phyloP scores from a whole-genome alignment of 2,888 invertebrate genomes.

The Scaptomyza tumidula region DNA sequence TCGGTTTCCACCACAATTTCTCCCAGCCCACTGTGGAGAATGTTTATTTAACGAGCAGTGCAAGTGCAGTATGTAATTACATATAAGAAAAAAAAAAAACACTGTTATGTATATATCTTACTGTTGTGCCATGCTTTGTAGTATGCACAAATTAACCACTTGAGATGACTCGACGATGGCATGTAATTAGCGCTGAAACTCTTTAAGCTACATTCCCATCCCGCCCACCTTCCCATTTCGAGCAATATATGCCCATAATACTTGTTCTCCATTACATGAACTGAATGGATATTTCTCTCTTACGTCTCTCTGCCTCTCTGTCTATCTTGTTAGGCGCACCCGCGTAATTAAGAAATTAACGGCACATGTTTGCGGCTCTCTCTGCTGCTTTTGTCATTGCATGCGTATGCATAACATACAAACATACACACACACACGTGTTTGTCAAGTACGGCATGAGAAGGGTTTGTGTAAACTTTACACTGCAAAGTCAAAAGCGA shows the following conservation, averaged over 20 bases:
- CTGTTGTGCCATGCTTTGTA: conserved; percentile 41
- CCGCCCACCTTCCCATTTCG: neutral
- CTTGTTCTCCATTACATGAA: conserved; percentile 25
- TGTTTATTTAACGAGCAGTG: conserved; percentile 44
- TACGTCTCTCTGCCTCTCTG: conserved; percentile 23
- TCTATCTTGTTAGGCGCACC: conserved; percentile 42
- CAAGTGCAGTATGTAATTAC: conserved; percentile 40
- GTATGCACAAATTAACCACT: conserved; percentile 71
- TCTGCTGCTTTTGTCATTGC: conserved; percentile 30
- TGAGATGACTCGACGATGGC: conserved; percentile 70
- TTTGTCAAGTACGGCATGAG: conserved; percentile 62
- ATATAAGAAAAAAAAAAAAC: conserved; percentile 25
- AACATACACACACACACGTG: neutral
- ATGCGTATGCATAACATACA: conserved; percentile 6
- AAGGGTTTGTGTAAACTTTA: conserved; percentile 68
- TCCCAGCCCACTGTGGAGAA: conserved; percentile 5
- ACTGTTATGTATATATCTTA: conserved; percentile 31
- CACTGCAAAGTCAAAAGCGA: conserved; percentile 71
- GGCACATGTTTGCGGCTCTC: conserved; percentile 75
- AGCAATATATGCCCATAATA: conserved; percentile 7
- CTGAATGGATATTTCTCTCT: conserved; percentile 50
- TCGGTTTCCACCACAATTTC: conserved; percentile 17
- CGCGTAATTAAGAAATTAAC: conserved; percentile 79
- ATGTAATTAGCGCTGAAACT: conserved; percentile 56
- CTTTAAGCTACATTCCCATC: conserved; percentile 18